Evolutionary conservation across 2,113 vertebrate species (phyloP), one percentile per base, ranked within the genome.

Genomic region (Mugil cephalus): DNA sequence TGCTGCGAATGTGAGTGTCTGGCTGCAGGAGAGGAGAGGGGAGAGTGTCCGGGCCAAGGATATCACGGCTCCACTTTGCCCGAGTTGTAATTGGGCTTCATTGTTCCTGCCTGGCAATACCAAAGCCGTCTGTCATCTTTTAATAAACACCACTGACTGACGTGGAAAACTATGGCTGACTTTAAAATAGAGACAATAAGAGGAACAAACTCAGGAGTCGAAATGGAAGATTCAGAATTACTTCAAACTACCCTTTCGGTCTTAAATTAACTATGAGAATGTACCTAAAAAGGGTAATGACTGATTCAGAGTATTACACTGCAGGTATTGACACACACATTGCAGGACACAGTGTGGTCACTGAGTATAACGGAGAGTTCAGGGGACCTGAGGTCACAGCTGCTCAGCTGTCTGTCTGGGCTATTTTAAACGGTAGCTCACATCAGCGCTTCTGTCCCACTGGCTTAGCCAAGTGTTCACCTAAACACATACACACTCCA

Each of bases 401-500:
- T 88, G 89, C 91, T 91, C 86, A 86, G 89, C 88, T 92, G 88
- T 89, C 88, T 85, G 91, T 88, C 89, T 89, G 87, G 81, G 80
- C 86, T 92, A 91, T 91, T 92, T 92, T 82, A 84, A 89, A 87
- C 68, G 36, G 77, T 52, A 80, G 83, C 82, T 79, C 76, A 91
- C 87, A 87, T 92, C 88, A 89, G 90, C 88, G 59, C 87, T 91
- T 89, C 87, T 90, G 87, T 82, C 65, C 76, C 53, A 77, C 54
- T 74, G 51, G 74, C 73, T 77, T 40, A 42, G 69, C 83, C 76
- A 58, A 79, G 69, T 84, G 73, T 38, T 56, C 68, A 79, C 54
- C 68, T 69, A 76, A 52, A 61, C 21, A 4, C 59, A 53, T 18
- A 58, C 62, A 65, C 51, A 47, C n/a, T 30, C 3, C 5, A 30